Base-by-base conservation (phyloP, 2,888 invertebrate genomes). In the Phanerotoma sp. region DNA sequence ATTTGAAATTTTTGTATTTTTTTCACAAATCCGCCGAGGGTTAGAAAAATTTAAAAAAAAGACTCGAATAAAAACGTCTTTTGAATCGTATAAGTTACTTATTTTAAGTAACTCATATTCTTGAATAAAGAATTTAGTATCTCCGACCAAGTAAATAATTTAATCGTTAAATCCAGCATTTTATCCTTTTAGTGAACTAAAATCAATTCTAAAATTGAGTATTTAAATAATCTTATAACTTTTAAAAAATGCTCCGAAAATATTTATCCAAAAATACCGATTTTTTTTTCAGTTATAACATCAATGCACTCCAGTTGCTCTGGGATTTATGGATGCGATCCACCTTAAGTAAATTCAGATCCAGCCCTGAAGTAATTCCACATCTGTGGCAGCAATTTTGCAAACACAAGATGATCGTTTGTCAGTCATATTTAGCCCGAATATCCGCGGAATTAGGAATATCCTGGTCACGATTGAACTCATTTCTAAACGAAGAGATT, bases 291-390 rank as follows among this genome's bases (percentile, higher is more conserved):
- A 22, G 30, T 48, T 6, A 37, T 20, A 21, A 30, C 11, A 40
- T 63, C 15, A 54, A 60, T 25, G 62, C 69, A 20, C 56, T 74
- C 18, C 65, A 68, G 41, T 53, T 61, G 4, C 61, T 75, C 4
- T 71, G 68, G 51, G 71, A 70, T 51, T 61, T 66, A 18, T 74
- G 74, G 72, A 57, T 74, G 41, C 70, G 71, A 57, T 72, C 73
- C 9, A 57, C 67, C 7, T 41, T 73, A 37, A 60, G 57, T n/a
- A 62, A 60, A 44, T 61, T 58, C 15, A 50, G 52, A 1, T 16
- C 32, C n/a, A 15, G 42, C 61, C 9, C 25, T 25, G 25, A 9
- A 25, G 18, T 7, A 40, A 66, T 30, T 5, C 15, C 38, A 16
- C n/a, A 16, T 10, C 21, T 74, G 16, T 65, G 67, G 65, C 41